Percentiles rank a stretch among this genome's conserved stretches.
Conservation (phyloP, 37 sponge, comb jelly and placozoan genomes). For the Cliona cf. orientalis region DNA sequence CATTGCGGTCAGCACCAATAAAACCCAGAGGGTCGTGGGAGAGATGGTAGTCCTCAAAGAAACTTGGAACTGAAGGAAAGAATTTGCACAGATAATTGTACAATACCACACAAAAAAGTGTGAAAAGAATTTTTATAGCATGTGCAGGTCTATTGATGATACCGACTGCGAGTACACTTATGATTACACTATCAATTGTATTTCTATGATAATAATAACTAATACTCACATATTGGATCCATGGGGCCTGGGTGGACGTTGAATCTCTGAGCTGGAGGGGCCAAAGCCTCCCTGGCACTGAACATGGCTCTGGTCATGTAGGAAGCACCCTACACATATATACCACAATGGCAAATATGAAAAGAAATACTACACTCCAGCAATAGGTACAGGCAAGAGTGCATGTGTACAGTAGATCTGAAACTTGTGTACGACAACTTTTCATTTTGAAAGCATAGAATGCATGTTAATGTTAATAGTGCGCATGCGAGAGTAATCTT, state of each 20-base stretch:
- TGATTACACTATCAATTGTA: not conserved
- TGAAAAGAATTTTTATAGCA: too few relatives aligned
- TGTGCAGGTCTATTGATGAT: too few relatives aligned
- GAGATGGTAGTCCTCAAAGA: conserved; percentile 81
- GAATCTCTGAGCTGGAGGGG: conserved; percentile 19
- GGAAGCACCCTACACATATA: conserved; percentile 72
- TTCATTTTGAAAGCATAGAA: not conserved
- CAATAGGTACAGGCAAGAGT: too few relatives aligned
- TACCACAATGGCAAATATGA: not conserved
- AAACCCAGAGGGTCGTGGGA: conserved; percentile 89
- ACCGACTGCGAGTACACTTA: conserved; percentile 3
- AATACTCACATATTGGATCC: conserved; percentile 26
- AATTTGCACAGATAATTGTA: not conserved
- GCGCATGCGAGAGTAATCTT: not conserved
- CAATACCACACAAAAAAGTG: not conserved
- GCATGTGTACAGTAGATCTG: too few relatives aligned
- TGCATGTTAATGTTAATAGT: not conserved
- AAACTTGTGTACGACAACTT: too few relatives aligned
- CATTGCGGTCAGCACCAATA: conserved; percentile 78
- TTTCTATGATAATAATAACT: not conserved
- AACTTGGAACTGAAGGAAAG: too few relatives aligned
- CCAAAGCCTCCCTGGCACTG: conserved; percentile 69
- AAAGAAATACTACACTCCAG: too few relatives aligned
- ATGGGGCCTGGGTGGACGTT: conserved; percentile 2
- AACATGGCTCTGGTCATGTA: conserved; percentile 87